Evolutionary conservation across 2,888 invertebrate genomes (phyloP).

Genomic region (Mamestra brassicae): DNA sequence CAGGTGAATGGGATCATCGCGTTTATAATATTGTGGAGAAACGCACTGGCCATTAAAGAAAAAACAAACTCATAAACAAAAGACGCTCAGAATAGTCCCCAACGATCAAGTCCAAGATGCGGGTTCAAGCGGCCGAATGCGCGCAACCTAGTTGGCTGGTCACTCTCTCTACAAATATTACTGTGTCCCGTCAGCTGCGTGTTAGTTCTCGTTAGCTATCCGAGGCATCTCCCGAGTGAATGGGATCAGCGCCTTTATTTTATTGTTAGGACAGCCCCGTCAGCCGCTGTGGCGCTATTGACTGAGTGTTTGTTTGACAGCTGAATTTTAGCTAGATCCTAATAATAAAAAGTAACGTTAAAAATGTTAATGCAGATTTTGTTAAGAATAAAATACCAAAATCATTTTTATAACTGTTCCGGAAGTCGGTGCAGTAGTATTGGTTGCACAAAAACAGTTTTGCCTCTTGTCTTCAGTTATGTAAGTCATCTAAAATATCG

Average conservation of each 20-base stretch:
- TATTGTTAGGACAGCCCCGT: conserved; percentile 28
- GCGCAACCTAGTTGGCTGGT: conserved; percentile 85
- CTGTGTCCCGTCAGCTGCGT: conserved; percentile 59
- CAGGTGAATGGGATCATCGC: conserved; percentile 59
- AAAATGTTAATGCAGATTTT: too few species aligned
- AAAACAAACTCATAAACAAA: conserved; percentile 14
- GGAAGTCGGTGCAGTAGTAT: too few species aligned
- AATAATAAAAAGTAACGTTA: neutral
- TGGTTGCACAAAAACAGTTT: too few species aligned
- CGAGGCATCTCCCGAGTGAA: conserved; percentile 58
- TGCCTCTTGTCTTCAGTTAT: too few species aligned
- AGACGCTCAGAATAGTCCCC: conserved; percentile 58
- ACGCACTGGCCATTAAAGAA: neutral
- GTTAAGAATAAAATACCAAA: too few species aligned
- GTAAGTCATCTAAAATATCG: neutral
- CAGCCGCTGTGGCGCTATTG: conserved; percentile 19
- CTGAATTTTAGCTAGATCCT: neutral
- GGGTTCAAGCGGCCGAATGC: conserved; percentile 72
- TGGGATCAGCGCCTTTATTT: conserved; percentile 58
- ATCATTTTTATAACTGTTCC: too few species aligned
- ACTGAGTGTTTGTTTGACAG: conserved; percentile 17
- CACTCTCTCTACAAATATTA: conserved; percentile 67
- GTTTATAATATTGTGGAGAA: conserved; percentile 42
- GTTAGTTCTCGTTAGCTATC: conserved; percentile 63
- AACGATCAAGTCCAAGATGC: conserved; percentile 75